These are phyloP conservation scores for Eueremaeus valkanovi DNA, from an alignment of 2,888 invertebrate genomes.

Conservation along the genomic window DNA sequence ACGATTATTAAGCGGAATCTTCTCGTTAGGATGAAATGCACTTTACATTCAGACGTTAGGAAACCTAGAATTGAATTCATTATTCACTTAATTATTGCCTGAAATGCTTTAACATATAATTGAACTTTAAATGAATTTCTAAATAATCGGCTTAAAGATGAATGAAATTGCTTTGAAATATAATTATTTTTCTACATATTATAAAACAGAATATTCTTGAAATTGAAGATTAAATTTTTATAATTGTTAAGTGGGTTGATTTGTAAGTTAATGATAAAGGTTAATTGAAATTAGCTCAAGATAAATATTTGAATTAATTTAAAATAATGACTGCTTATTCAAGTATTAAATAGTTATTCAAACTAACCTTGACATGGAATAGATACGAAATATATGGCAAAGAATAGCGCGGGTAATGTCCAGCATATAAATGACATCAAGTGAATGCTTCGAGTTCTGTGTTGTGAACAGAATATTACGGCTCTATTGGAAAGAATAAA, in stretches of 20 bases:
- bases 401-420: conserved; percentile 58
- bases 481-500: conserved; percentile 24
- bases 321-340: too few relatives aligned
- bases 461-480: conserved; percentile 41
- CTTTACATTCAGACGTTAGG: conserved; percentile 44
- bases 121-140: not conserved
- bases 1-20: conserved; percentile 58
- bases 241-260: too few relatives aligned
- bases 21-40: conserved; percentile 53
- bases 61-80: conserved; percentile 47
- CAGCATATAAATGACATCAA: conserved; percentile 52
- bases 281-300: too few relatives aligned
- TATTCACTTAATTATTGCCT: not conserved
- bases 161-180: too few relatives aligned
- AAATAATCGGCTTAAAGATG: too few relatives aligned
- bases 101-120: not conserved
- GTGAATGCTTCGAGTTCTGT: conserved; percentile 41
- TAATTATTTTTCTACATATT: too few relatives aligned
- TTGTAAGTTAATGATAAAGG: too few relatives aligned
- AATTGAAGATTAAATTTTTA: too few relatives aligned
- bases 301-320: not conserved
- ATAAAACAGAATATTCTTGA: conserved; percentile 48
- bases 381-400: conserved; percentile 57
- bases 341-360: conserved; percentile 46
- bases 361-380: conserved; percentile 54